Evolutionary conservation across 2,113 vertebrate species (phyloP).

Genomic region (Oryzias curvinotus): DNA sequence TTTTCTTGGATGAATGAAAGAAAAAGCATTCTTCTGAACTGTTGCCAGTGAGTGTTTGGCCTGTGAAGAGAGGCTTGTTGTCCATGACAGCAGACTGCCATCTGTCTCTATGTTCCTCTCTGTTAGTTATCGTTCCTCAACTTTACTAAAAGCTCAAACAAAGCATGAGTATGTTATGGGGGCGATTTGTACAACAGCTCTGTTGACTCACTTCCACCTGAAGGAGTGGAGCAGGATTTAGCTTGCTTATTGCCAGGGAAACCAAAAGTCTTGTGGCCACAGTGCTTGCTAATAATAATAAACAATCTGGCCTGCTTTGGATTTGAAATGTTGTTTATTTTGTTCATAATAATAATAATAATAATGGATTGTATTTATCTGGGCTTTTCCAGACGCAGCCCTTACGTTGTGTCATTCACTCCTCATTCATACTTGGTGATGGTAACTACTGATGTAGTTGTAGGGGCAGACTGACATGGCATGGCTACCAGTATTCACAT

Average conservation of each 20-base stretch:
- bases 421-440: no score
- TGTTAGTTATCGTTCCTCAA: constrained; percentile 8
- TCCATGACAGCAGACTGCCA: constrained; percentile 32
- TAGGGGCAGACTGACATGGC: no score
- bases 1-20: constrained; percentile 30
- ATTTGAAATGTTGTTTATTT: constrained; percentile 21
- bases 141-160: constrained; percentile 45
- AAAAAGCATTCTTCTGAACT: constrained; percentile 6
- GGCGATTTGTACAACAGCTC: constrained; percentile 65
- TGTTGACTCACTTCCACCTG: constrained; percentile 74
- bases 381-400: no score
- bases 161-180: constrained; percentile 54
- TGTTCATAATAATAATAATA: no score
- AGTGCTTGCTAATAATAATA: constrained; percentile 40
- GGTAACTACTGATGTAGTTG: no score
- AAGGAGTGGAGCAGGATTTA: constrained; percentile 67
- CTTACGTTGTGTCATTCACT: no score
- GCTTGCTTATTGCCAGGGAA: constrained; percentile 72
- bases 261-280: constrained; percentile 52
- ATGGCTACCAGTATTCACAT: no score
- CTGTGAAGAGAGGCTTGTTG: constrained; percentile 36
- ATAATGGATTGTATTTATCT: no score
- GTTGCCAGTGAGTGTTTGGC: constrained; percentile 20
- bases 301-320: constrained; percentile 30
- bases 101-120: constrained; percentile 33